phyloP scores from a whole-genome alignment of 1,140 invertebrate genomes.

The Globodera rostochiensis region DNA sequence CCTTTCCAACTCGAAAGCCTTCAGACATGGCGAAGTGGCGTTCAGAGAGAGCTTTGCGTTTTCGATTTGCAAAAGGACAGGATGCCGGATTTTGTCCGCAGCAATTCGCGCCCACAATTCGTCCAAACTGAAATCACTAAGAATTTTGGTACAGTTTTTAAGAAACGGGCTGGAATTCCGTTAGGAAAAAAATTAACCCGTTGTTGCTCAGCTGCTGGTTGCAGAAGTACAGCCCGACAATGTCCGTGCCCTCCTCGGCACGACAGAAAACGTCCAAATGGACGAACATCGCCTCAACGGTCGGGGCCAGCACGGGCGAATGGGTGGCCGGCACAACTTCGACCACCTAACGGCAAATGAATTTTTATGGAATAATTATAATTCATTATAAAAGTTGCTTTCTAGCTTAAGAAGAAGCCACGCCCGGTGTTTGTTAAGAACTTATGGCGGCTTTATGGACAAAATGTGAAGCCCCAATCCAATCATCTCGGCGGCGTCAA shows the following conservation, averaged over 20 bases:
- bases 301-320: conserved; percentile 29
- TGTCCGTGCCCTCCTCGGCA: conserved; percentile 35
- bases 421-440: no score
- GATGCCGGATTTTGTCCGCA: conserved; percentile 30
- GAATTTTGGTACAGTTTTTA: not conserved
- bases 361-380: not conserved
- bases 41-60: conserved; percentile 44
- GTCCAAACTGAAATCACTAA: conserved; percentile 37
- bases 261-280: conserved; percentile 44
- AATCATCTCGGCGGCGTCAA: no score
- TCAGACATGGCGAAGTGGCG: conserved; percentile 34
- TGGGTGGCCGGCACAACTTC: conserved; percentile 47
- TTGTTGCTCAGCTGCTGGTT: conserved; percentile 37
- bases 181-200: conserved; percentile 26
- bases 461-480: not conserved
- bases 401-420: not conserved
- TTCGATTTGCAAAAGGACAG: conserved; percentile 43
- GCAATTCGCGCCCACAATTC: conserved; percentile 34
- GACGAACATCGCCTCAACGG: conserved; percentile 40
- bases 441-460: no score
- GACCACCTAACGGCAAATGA: conserved; percentile 30
- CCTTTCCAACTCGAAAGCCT: conserved; percentile 31
- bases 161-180: not conserved
- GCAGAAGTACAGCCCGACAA: conserved; percentile 48
- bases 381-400: not conserved